A percentile compares a stretch with the other conserved stretches of the same genome.
Evolutionary conservation across 2,888 invertebrate species (phyloP).

Genomic region (Sphaeridia pumilis): DNA sequence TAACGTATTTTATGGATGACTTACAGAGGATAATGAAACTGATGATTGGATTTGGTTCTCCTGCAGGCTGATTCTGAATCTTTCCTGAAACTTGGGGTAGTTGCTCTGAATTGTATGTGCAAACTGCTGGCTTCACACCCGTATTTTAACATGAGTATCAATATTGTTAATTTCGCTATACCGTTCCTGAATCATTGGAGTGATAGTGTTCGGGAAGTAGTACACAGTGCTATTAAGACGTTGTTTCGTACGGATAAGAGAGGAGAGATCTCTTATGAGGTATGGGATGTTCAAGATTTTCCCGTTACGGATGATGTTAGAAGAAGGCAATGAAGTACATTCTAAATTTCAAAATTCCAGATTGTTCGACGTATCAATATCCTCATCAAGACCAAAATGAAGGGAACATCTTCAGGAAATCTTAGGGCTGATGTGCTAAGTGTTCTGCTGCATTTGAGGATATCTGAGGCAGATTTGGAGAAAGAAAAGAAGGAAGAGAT

Average conservation of each 20-base stretch:
- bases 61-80: not conserved
- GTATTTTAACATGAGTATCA: conserved; percentile 83
- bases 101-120: conserved; percentile 68
- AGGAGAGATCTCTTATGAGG: conserved; percentile 70
- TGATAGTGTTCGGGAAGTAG: conserved; percentile 46
- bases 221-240: conserved; percentile 51
- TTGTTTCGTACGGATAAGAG: conserved; percentile 72
- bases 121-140: conserved; percentile 66
- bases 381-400: conserved; percentile 55
- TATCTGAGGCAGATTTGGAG: conserved; percentile 66
- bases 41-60: too few relatives aligned
- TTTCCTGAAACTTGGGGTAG: conserved; percentile 39
- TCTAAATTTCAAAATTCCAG: conserved; percentile 43
- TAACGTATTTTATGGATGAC: too few relatives aligned
- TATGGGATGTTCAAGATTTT: too few relatives aligned
- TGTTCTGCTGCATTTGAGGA: conserved; percentile 63
- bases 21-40: too few relatives aligned
- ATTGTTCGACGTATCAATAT: conserved; percentile 65
- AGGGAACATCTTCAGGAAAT: conserved; percentile 15
- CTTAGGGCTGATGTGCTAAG: conserved; percentile 52
- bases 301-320: too few relatives aligned
- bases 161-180: conserved; percentile 72
- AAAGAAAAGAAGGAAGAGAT: conserved; percentile 60
- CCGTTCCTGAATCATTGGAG: conserved; percentile 62
- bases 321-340: too few relatives aligned